Percentiles rank a stretch among this genome's conserved stretches.
Conservation (phyloP, 2,113 vertebrate genomes). For the Salvelinus alpinus region DNA sequence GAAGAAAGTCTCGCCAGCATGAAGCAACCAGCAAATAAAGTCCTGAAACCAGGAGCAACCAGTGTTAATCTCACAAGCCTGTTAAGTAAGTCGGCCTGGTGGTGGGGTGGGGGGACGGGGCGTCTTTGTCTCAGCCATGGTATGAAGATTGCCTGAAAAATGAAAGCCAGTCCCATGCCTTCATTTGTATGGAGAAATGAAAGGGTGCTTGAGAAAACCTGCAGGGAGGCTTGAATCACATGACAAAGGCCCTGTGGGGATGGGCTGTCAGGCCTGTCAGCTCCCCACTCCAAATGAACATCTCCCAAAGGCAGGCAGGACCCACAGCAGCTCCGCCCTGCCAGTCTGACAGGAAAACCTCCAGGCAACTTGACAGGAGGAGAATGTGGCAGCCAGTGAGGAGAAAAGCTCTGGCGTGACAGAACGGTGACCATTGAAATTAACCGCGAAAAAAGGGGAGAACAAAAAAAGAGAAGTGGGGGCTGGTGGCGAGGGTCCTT, state of each 20-base stretch:
- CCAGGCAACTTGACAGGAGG: conserved; percentile 95
- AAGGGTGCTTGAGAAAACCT: conserved; percentile 65
- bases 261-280: conserved; percentile 96
- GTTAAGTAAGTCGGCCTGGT: conserved; percentile 71
- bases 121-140: conserved; percentile 75
- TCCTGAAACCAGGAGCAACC: conserved; percentile 73
- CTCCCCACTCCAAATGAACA: conserved; percentile 94
- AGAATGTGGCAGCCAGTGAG: conserved; percentile 89
- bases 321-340: conserved; percentile 84
- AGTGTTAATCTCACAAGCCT: conserved; percentile 78
- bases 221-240: conserved; percentile 88
- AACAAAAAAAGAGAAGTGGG: conserved; percentile 59
- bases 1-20: conserved; percentile 68
- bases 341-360: conserved; percentile 93
- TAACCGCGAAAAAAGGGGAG: conserved; percentile 60
- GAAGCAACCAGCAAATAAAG: conserved; percentile 61
- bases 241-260: conserved; percentile 88
- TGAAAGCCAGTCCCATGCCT: conserved; percentile 71
- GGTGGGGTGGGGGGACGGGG: conserved; percentile 58
- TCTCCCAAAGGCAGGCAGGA: conserved; percentile 85
- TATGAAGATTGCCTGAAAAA: conserved; percentile 72
- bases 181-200: conserved; percentile 77
- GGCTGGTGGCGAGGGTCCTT: conserved; percentile 59
- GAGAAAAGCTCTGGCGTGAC: conserved; percentile 83
- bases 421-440: conserved; percentile 89